phyloP scores from a whole-genome alignment of 1,140 invertebrate genomes.

The Bombus difficillimus region DNA sequence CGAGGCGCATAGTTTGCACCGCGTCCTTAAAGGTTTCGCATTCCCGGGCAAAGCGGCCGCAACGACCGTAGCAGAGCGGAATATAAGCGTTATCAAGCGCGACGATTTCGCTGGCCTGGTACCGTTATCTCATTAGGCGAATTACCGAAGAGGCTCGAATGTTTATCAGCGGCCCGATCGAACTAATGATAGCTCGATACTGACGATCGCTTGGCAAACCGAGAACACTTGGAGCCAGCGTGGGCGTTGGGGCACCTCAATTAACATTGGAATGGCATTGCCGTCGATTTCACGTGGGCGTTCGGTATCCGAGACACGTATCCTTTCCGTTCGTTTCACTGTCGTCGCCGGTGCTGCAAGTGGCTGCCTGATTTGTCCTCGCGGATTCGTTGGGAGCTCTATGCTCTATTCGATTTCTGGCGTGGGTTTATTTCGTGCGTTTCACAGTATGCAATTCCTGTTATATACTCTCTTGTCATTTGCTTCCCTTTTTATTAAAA shows the following conservation, averaged over 20 bases:
- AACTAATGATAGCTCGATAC: constrained; percentile 55
- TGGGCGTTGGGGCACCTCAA: constrained; percentile 65
- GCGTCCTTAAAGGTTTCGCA: constrained; percentile 26
- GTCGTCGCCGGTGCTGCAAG: constrained; percentile 54
- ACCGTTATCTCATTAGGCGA: constrained; percentile 52
- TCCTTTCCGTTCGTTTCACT: constrained; percentile 62
- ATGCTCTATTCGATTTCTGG: constrained; percentile 7
- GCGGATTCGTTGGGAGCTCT: not conserved
- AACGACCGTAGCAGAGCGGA: not conserved
- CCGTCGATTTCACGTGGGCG: constrained; percentile 65
- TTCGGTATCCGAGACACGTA: constrained; percentile 62
- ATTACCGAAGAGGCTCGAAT: constrained; percentile 44
- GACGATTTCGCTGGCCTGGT: constrained; percentile 15
- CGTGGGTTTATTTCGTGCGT: not conserved
- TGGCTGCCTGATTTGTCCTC: constrained; percentile 48
- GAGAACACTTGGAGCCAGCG: constrained; percentile 35
- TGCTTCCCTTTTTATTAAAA: too few relatives aligned
- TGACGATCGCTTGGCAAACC: constrained; percentile 33
- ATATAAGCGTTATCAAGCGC: constrained; percentile 28
- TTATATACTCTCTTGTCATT: too few relatives aligned
- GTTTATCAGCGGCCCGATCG: constrained; percentile 49
- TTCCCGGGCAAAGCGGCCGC: not conserved
- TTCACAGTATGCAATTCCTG: not conserved
- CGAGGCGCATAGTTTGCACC: constrained; percentile 5
- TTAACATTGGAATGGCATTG: constrained; percentile 71